Percentiles rank a stretch among this genome's conserved stretches.
These are phyloP conservation scores for Aphelenchoides fujianensis DNA, from an alignment of 1,140 invertebrate genomes.

Conservation along the genomic window DNA sequence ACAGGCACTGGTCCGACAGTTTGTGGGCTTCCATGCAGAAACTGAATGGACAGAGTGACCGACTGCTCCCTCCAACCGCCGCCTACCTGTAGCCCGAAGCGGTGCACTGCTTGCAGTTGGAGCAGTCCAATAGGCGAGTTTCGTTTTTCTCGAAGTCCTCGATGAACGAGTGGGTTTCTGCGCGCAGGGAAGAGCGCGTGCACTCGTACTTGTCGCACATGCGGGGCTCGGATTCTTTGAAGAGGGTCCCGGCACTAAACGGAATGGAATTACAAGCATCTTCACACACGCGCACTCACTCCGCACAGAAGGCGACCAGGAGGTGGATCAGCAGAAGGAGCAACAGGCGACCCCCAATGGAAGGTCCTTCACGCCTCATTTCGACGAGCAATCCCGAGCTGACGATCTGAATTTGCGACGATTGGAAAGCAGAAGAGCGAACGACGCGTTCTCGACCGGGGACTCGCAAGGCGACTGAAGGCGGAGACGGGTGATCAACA, in stretches of 20 bases:
- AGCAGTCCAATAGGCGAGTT: slow-evolving; percentile 12
- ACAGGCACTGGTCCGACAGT: no score
- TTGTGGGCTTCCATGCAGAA: no score
- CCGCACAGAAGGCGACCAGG: background rate
- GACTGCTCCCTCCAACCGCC: no score
- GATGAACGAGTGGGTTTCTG: background rate
- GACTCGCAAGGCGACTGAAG: no score
- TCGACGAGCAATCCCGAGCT: no score
- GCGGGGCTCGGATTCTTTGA: background rate
- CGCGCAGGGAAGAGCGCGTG: background rate
- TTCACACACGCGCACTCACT: background rate
- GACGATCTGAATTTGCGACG: no score
- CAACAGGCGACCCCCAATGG: no score
- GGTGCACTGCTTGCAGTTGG: slow-evolving; percentile 23
- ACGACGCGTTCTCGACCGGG: no score
- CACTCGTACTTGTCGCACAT: slow-evolving; percentile 10
- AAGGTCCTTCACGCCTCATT: no score
- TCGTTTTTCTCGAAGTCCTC: background rate
- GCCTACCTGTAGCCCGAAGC: slow-evolving; percentile 28
- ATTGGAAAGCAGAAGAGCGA: no score
- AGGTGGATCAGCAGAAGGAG: background rate
- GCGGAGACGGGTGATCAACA: no score
- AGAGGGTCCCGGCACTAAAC: background rate
- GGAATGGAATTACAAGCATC: background rate
- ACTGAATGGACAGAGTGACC: no score